Percentiles rank a stretch among this genome's conserved stretches.
Evolutionary conservation across 2,797 vertebrate genomes (phyloP).

Genomic region (Sebastes variabilis): DNA sequence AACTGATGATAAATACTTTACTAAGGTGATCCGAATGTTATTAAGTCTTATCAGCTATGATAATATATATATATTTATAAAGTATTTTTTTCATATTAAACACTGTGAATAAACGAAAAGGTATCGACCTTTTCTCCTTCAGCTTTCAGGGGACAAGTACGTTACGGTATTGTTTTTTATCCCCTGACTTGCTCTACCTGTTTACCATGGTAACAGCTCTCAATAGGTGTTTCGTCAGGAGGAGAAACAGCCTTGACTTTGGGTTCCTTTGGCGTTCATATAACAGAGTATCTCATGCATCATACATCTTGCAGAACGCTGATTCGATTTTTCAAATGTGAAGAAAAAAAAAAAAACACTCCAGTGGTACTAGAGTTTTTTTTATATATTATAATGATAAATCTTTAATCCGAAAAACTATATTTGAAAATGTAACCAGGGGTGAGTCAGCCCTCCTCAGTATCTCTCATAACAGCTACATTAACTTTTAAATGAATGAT

Average conservation of each 20-base stretch:
- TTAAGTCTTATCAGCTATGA: no score
- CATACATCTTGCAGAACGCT: neutral
- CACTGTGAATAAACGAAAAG: neutral
- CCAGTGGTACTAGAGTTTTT: neutral
- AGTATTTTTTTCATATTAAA: no score
- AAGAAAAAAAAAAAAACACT: neutral
- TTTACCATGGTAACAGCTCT: slow-evolving; percentile 34
- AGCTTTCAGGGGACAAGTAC: neutral
- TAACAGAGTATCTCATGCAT: neutral
- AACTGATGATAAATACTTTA: no score
- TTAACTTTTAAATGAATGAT: neutral
- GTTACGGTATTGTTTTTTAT: neutral
- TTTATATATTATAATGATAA: neutral
- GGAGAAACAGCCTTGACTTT: slow-evolving; percentile 2
- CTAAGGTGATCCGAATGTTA: no score
- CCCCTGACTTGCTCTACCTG: neutral
- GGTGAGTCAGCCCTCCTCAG: neutral
- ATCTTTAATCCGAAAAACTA: no score
- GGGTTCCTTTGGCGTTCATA: neutral
- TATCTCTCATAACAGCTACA: neutral
- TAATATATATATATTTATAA: no score
- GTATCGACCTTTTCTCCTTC: neutral
- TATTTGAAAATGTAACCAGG: neutral
- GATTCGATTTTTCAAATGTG: neutral
- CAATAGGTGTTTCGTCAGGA: neutral